Conservation (phyloP, 1,140 invertebrate species). For the Streblospio benedicti region DNA sequence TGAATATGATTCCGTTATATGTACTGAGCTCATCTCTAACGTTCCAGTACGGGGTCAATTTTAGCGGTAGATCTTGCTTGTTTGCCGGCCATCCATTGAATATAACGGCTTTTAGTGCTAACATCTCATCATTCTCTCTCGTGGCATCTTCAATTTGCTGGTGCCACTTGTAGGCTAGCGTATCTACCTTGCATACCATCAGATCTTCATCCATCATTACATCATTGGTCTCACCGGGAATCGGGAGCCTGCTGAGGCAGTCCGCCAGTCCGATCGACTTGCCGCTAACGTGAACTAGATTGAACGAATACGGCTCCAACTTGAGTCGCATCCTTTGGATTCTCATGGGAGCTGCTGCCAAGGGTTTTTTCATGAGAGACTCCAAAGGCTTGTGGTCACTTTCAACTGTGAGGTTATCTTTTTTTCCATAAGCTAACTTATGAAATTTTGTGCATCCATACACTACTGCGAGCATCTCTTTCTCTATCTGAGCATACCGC, state of each 20-base stretch:
- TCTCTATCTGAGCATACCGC: slow-evolving; percentile 26
- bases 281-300: no score
- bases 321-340: slow-evolving; percentile 46
- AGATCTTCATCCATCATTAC: no score
- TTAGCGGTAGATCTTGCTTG: neutral
- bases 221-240: no score
- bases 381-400: slow-evolving; percentile 42
- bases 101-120: no score
- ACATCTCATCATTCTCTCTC: no score
- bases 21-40: neutral
- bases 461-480: slow-evolving; percentile 42
- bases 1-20: neutral
- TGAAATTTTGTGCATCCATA: slow-evolving; percentile 45
- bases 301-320: slow-evolving; percentile 45
- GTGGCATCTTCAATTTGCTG: no score
- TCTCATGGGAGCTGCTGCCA: slow-evolving; percentile 38
- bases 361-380: slow-evolving; percentile 42
- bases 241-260: slow-evolving; percentile 20
- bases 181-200: no score
- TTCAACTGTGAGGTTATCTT: slow-evolving; percentile 18
- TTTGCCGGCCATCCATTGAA: neutral
- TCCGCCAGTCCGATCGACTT: no score
- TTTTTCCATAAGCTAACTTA: slow-evolving; percentile 38
- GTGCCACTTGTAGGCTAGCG: no score
- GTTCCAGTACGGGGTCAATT: neutral